These are phyloP conservation scores for Bombus huntii DNA, from an alignment of 1,140 invertebrate species.

Conservation along the genomic window DNA sequence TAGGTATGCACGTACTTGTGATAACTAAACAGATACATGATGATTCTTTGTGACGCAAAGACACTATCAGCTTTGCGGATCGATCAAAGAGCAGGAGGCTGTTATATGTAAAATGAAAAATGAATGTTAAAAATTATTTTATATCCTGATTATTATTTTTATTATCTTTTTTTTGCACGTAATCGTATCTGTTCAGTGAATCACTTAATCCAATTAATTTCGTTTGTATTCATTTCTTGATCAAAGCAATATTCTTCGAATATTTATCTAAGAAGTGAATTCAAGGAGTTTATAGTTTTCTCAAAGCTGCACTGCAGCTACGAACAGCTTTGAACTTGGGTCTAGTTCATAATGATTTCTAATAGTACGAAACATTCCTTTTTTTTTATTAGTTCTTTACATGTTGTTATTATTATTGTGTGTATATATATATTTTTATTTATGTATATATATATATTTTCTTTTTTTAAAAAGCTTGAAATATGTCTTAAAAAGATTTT, in stretches of 20 bases:
- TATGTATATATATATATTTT: conserved; percentile 17
- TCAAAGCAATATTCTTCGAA: background rate
- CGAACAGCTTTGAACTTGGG: conserved; percentile 20
- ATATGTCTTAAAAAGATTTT: conserved; percentile 11
- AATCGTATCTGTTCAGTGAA: conserved; percentile 52
- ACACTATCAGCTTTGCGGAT: conserved; percentile 70
- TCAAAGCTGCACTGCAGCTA: conserved; percentile 31
- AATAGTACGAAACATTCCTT: conserved; percentile 42
- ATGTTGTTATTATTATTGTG: conserved; percentile 23
- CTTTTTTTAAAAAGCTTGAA: conserved; percentile 27
- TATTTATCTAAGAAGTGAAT: conserved; percentile 14
- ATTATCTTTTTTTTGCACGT: background rate
- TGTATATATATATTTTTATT: conserved; percentile 16
- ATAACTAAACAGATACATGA: conserved; percentile 82
- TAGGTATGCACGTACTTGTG: conserved; percentile 80
- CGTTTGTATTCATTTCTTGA: background rate
- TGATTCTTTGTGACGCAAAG: conserved; percentile 70
- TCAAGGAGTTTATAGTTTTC: conserved; percentile 11
- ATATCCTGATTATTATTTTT: background rate
- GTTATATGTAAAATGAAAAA: conserved; percentile 38
- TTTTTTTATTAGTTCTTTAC: conserved; percentile 38
- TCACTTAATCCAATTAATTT: conserved; percentile 28
- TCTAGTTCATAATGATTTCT: conserved; percentile 16
- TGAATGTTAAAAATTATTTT: background rate
- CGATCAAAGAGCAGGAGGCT: conserved; percentile 80